Percentiles rank a stretch among this genome's conserved stretches.
Evolutionary conservation across 2,888 invertebrate genomes (phyloP).

Genomic region (Drosophila setosimentum): DNA sequence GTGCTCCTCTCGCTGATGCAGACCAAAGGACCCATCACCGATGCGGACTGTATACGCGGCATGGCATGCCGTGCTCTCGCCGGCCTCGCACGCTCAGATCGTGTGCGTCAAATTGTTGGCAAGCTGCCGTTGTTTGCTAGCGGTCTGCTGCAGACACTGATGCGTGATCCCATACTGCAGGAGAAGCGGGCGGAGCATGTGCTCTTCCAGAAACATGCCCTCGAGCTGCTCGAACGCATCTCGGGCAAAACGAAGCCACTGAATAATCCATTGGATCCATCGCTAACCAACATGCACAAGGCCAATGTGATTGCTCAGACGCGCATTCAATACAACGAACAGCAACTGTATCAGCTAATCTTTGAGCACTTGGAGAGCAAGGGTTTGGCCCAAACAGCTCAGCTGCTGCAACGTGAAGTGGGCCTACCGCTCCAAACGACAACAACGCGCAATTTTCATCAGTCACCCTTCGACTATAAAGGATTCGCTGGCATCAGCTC

Average conservation of each 20-base stretch:
- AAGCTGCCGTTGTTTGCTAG: slow-evolving; percentile 97
- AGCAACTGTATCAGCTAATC: slow-evolving; percentile 96
- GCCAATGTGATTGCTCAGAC: slow-evolving; percentile 98
- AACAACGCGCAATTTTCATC: slow-evolving; percentile 83
- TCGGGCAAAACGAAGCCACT: slow-evolving; percentile 94
- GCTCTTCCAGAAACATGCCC: slow-evolving; percentile 96
- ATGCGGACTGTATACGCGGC: slow-evolving; percentile 97
- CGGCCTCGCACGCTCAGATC: slow-evolving; percentile 96
- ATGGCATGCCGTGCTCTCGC: slow-evolving; percentile 97
- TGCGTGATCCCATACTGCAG: slow-evolving; percentile 98
- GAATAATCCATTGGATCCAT: slow-evolving; percentile 92
- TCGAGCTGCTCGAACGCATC: slow-evolving; percentile 94
- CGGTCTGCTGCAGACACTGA: slow-evolving; percentile 96
- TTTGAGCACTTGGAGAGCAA: slow-evolving; percentile 93
- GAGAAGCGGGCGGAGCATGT: slow-evolving; percentile 98
- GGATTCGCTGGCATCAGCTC: slow-evolving; percentile 71
- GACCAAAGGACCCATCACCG: slow-evolving; percentile 97
- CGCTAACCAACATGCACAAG: slow-evolving; percentile 94
- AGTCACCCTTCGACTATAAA: slow-evolving; percentile 85
- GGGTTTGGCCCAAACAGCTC: slow-evolving; percentile 91
- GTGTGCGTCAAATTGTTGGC: slow-evolving; percentile 96
- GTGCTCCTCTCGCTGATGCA: slow-evolving; percentile 95
- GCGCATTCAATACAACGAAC: slow-evolving; percentile 96
- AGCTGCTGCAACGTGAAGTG: slow-evolving; percentile 91
- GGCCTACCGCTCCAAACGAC: slow-evolving; percentile 86